These are phyloP conservation scores for Calliopum simillimum DNA, from an alignment of 2,888 invertebrate genomes.

Conservation along the genomic window DNA sequence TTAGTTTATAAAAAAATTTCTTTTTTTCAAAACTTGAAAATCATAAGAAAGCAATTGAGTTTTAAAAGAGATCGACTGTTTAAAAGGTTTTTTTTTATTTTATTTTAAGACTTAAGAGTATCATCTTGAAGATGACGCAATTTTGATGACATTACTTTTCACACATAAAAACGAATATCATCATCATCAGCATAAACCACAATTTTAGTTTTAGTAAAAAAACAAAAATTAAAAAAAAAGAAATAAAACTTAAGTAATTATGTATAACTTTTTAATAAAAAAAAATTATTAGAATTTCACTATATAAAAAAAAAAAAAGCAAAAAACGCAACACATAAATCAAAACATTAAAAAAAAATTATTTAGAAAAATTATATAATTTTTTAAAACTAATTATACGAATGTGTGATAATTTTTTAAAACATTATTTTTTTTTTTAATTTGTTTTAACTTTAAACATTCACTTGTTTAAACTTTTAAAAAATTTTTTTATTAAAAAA, in stretches of 20 bases:
- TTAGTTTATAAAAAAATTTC: too few species aligned
- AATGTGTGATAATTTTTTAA: slow-evolving; percentile 47
- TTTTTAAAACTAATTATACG: slow-evolving; percentile 42
- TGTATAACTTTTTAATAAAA: slow-evolving; percentile 25
- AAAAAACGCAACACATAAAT: slow-evolving; percentile 19
- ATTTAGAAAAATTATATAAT: slow-evolving; percentile 13
- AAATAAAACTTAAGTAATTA: slow-evolving; percentile 23
- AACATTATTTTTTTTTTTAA: slow-evolving; percentile 27
- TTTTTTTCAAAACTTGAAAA: too few species aligned
- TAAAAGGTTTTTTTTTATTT: too few species aligned
- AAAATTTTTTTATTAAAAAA: slow-evolving; percentile 11
- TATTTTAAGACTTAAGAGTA: too few species aligned
- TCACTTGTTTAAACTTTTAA: slow-evolving; percentile 16
- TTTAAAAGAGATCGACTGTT: too few species aligned
- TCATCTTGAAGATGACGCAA: too few species aligned
- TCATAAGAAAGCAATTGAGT: too few species aligned
- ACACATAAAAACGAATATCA: too few species aligned
- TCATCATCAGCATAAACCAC: neutral
- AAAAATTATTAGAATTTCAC: slow-evolving; percentile 28
- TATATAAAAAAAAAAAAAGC: slow-evolving; percentile 24
- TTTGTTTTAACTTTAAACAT: slow-evolving; percentile 33
- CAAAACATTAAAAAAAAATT: slow-evolving; percentile 13
- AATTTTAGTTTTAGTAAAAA: neutral
- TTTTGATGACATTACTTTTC: too few species aligned
- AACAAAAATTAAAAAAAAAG: slow-evolving; percentile 2